phyloP scores from a whole-genome alignment of 2,888 invertebrate species.

The Pyrrhia umbra region DNA sequence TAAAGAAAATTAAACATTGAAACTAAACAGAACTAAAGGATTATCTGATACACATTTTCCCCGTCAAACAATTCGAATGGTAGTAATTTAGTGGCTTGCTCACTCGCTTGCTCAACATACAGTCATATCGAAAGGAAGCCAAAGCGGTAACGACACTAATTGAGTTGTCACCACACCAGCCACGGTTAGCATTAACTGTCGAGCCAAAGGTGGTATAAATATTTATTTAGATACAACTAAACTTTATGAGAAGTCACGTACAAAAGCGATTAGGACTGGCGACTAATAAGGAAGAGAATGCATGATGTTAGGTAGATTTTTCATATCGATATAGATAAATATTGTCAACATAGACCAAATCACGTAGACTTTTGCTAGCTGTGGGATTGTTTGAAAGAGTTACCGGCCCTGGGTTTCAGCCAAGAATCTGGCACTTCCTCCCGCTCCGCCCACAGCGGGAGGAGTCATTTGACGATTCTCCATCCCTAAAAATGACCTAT shows the following conservation, averaged over 20 bases:
- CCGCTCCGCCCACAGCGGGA: too few species aligned
- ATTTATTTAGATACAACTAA: constrained; percentile 36
- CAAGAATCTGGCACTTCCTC: too few species aligned
- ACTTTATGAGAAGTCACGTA: constrained; percentile 45
- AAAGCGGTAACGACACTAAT: constrained; percentile 50
- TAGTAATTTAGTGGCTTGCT: background rate
- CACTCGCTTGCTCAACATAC: constrained; percentile 17
- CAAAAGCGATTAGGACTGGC: constrained; percentile 17
- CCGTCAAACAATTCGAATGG: background rate
- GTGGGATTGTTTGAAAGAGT: background rate
- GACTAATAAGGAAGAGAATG: constrained; percentile 16
- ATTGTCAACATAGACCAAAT: too few species aligned
- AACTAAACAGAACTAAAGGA: too few species aligned
- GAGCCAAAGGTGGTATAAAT: constrained; percentile 33
- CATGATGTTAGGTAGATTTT: background rate
- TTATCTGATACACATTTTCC: background rate
- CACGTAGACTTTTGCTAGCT: too few species aligned
- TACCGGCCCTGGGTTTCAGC: too few species aligned
- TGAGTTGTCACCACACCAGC: constrained; percentile 40
- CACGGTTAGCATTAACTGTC: constrained; percentile 42
- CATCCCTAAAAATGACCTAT: too few species aligned
- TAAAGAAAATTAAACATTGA: too few species aligned
- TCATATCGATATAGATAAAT: background rate
- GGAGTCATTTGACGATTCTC: too few species aligned
- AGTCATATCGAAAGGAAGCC: constrained; percentile 35